phyloP scores from a whole-genome alignment of 2,888 invertebrate genomes.

The Melangyna quadrimaculata region DNA sequence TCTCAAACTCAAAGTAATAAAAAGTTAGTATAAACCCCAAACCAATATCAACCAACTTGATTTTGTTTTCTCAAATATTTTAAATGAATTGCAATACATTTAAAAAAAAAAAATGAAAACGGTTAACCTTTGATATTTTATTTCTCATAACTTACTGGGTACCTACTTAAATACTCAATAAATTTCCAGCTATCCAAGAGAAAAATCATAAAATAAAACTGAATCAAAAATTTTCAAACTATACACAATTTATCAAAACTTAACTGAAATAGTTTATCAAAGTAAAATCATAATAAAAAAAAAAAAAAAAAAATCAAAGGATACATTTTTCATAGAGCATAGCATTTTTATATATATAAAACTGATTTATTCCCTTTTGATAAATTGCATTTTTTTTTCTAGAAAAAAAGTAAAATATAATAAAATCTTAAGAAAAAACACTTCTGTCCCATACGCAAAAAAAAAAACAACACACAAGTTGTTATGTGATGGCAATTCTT shows the following conservation, averaged over 20 bases:
- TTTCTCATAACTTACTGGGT: no score
- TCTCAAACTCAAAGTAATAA: neutral
- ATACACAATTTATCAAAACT: conserved; percentile 15
- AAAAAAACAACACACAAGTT: neutral
- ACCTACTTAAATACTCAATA: neutral
- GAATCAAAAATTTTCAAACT: conserved; percentile 13
- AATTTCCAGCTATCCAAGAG: neutral
- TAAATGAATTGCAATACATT: conserved; percentile 20
- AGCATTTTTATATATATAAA: neutral
- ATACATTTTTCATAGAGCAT: neutral
- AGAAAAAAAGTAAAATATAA: neutral
- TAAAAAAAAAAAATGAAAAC: conserved; percentile 1
- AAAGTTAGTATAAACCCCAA: neutral
- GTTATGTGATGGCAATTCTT: neutral
- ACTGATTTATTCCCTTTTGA: conserved; percentile 14
- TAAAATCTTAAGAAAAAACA: neutral
- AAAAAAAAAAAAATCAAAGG: neutral
- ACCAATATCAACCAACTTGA: neutral
- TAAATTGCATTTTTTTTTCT: neutral
- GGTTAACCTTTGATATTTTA: neutral
- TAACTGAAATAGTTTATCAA: conserved; percentile 8
- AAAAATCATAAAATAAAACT: neutral
- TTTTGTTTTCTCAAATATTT: conserved; percentile 9
- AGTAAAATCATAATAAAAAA: neutral
- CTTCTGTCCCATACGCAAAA: neutral